Evolutionary conservation across 2,113 vertebrate species (phyloP), one percentile per base, ranked within the genome.

Genomic region (Puffinus mauretanicus): DNA sequence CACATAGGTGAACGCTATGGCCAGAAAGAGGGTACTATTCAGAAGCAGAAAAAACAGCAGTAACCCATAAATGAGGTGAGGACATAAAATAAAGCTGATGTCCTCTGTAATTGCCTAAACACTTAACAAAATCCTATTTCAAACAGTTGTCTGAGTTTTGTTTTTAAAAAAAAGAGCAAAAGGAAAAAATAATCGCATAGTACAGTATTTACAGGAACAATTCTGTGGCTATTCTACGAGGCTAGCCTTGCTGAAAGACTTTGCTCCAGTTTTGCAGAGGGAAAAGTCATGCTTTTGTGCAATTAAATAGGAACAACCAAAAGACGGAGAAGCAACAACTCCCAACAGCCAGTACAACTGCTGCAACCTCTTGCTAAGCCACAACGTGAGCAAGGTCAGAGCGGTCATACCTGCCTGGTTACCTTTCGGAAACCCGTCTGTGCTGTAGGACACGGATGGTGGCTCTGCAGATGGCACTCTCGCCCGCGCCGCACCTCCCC

Each of bases 1-100:
- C 42, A 19, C 5, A 2, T 0, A 34, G 70, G 72, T 20, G 65
- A 70, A 40, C 11, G 1, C 55, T 11, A 29, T 0, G 3, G 52
- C 9, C 32, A 51, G n/a, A 36, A 51, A 55, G 49, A 25, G 16
- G 22, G 30, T 10, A 27, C 36, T 16, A 4, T 15, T 51, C 55
- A 36, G 76, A 22, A 78, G 52, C 29, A 65, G 44, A 40, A 86
- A 64, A 88, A 11, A 2, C 66, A 80, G 5, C 42, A 64, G 32
- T 7, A 65, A 55, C 49, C 57, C 71, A 42, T 10, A 64, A 67
- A 49, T 2, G 16, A 82, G 46, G 40, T 6, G 75, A 65, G 70
- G 42, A 58, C 36, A 67, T 20, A 21, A 75, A 71, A 81, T 2
- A 54, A 85, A 70, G 25, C 25, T 0, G 4, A 16, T 0, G 9